Base-by-base conservation (phyloP, 92 coral and sea anemone species). In the Pocillopora meandrina region DNA sequence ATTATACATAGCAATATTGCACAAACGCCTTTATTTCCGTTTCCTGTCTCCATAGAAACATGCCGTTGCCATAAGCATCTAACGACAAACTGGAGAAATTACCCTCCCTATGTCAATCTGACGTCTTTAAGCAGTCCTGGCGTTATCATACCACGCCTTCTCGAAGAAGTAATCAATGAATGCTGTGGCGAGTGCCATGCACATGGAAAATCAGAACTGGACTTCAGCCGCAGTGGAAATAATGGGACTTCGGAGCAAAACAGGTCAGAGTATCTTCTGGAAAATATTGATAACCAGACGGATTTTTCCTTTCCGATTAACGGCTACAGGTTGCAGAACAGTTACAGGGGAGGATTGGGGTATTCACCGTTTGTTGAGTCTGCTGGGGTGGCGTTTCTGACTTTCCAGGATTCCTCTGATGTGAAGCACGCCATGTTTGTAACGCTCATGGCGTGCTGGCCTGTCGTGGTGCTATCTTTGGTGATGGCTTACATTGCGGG, bases 231-330 rank as follows among this genome's bases (percentile, higher is more conserved):
- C 9, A 79, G 78, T 19, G 89, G 89, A 33, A 59, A 70, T 23
- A 77, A 71, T 61, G 71, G 61, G 33, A 57, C 14, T n/a, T 85
- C 85, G 2, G 65, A 78, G 16, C 87, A 74, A 31, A 31, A 23
- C 34, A 72, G 68, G 0, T 20, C 80, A 21, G 75, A 17, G 42
- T 86, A 91, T 76, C 67, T 93, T 15, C 10, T 80, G n/a, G 63
- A 61, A 55, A 74, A 88, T 26, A 93, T 93, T n/a, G 90, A 88
- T 68, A 89, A 84, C 5, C 21, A 61, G 57, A 91, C 97, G 12
- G 97, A 93, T 69, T 87, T 93, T 76, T 91, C 89, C 21, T 93
- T 93, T 73, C 97, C 97, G 65, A 90, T 91, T 1, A 84, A 88
- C 75, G 97, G 97, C 34, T 84, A 93, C 75, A 77, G 88, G 55